These are phyloP conservation scores for Eurypyga helias DNA, from an alignment of 2,113 vertebrate genomes.

Conservation along the genomic window DNA sequence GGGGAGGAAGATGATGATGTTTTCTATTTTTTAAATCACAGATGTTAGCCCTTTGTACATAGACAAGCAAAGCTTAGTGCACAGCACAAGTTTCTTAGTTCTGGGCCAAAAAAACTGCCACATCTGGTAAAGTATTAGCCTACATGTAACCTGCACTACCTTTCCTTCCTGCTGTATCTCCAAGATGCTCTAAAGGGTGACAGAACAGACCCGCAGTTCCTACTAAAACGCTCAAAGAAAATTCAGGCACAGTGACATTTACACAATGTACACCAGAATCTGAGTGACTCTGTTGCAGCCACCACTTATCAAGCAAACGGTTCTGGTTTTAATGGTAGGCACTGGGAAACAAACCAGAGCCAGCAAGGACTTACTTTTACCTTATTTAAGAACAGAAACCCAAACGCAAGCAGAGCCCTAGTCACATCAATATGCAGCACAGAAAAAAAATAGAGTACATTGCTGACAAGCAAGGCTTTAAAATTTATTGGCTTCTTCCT, in stretches of 20 bases:
- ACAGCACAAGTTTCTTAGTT: background rate
- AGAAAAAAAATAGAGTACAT: background rate
- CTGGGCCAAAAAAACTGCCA: background rate
- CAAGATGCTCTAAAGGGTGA: background rate
- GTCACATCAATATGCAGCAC: background rate
- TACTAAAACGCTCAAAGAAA: background rate
- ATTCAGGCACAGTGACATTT: background rate
- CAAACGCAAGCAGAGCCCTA: background rate
- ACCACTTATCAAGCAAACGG: background rate
- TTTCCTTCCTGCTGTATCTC: background rate
- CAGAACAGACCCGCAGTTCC: background rate
- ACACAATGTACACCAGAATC: background rate
- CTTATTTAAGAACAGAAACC: background rate
- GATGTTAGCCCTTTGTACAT: background rate
- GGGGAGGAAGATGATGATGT: background rate
- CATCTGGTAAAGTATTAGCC: background rate
- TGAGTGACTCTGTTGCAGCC: background rate
- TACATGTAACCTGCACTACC: background rate
- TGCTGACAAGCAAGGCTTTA: background rate
- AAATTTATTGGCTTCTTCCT: background rate
- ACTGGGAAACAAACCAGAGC: background rate
- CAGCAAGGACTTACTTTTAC: background rate
- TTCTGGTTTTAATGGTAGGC: background rate
- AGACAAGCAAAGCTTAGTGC: background rate
- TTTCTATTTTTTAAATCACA: conserved; percentile 16